Percentiles rank a stretch among this genome's conserved stretches.
These are phyloP conservation scores for Ceraclea dissimilis DNA, from an alignment of 2,888 invertebrate species.

Conservation along the genomic window DNA sequence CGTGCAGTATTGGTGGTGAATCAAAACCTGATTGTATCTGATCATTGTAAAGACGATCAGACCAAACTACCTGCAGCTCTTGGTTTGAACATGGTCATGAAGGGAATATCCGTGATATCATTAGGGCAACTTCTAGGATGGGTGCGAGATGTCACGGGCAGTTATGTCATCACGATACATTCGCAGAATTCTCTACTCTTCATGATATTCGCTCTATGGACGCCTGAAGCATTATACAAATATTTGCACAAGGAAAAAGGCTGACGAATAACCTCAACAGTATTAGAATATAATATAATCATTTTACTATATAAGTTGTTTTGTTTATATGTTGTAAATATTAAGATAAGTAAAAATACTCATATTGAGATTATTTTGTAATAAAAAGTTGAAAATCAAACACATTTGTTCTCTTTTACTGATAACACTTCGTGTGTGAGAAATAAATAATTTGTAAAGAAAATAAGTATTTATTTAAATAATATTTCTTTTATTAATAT, in stretches of 20 bases:
- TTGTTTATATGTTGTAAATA: too few relatives aligned
- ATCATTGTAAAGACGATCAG: conserved; percentile 42
- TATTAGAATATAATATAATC: too few relatives aligned
- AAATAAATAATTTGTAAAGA: too few relatives aligned
- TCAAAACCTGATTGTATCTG: conserved; percentile 62
- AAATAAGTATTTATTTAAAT: too few relatives aligned
- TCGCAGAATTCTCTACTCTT: conserved; percentile 48
- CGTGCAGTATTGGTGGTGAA: conserved; percentile 68
- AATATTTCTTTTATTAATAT: too few relatives aligned
- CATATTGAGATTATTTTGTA: too few relatives aligned
- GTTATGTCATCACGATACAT: conserved; percentile 56
- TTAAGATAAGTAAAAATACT: too few relatives aligned
- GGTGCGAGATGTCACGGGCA: conserved; percentile 57
- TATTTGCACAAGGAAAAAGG: conserved; percentile 5
- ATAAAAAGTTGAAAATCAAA: too few relatives aligned
- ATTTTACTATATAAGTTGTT: too few relatives aligned
- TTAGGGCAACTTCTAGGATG: conserved; percentile 58
- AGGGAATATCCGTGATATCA: conserved; percentile 59
- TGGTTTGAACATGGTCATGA: conserved; percentile 64
- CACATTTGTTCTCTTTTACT: too few relatives aligned
- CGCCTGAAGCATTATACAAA: conserved; percentile 6
- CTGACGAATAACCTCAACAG: background rate
- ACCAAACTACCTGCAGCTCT: conserved; percentile 56
- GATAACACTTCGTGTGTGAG: too few relatives aligned
- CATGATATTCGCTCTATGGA: conserved; percentile 6